Evolutionary conservation across 1,140 invertebrate species (phyloP), one percentile per base, ranked within the genome.

Genomic region (Aphaenogaster ashmeadi): DNA sequence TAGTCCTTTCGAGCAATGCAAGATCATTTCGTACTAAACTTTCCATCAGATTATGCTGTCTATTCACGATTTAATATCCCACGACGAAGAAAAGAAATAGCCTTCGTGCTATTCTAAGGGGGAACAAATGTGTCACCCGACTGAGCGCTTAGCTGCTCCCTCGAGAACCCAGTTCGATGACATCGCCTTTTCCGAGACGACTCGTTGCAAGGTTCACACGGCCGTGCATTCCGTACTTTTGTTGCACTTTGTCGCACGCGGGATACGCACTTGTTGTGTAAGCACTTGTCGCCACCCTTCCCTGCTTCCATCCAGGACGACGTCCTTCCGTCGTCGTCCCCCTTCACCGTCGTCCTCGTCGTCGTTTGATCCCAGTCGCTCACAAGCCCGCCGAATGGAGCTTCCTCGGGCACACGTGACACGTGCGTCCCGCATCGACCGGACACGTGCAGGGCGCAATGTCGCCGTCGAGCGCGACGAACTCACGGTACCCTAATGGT

Each of bases 401-500:
- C 90, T 90, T 91, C 85, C 84, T 72, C 89, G 54, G 75, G 66
- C 87, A 91, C 94, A 93, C 91, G 94, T 91, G 94, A 93, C 94
- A 94, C 94, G 94, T 94, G 94, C 93, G 92, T 93, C 93, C 88
- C 89, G 89, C 69, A 89, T 92, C 86, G 54, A 64, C 41, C 41
- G 62, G 84, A 88, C 88, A 90, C 91, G 90, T 91, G 90, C 85
- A 75, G 27, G 64, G 72, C 64, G 66, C 38, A 71, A 87, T 69
- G 77, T 77, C 83, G 80, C 33, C 62, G 67, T 81, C 33, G 66
- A 72, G 21, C 83, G 52, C 85, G 89, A 87, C 67, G 84, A 36
- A 81, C 78, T 64, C 77, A 9, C 44, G 18, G 67, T 87, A 87
- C 75, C 86, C 69, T 69, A 69, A 66, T 64, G 60, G 81, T 86